Evolutionary conservation across 2,888 invertebrate genomes (phyloP).

Genomic region (Agrilus biguttatus): DNA sequence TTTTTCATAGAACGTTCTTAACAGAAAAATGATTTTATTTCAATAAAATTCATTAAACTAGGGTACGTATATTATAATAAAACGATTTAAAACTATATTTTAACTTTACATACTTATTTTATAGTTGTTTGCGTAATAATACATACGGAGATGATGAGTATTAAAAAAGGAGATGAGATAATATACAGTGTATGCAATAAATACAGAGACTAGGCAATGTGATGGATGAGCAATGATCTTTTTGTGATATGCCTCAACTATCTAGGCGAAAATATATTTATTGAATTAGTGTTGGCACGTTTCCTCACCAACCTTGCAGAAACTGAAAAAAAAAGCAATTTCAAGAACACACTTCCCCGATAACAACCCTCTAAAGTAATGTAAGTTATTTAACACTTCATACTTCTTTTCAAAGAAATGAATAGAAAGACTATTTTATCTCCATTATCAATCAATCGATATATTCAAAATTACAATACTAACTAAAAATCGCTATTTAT

Average conservation of each 20-base stretch:
- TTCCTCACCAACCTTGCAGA: constrained; percentile 57
- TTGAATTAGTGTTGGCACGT: constrained; percentile 55
- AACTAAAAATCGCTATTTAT: no score
- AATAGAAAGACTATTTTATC: neutral
- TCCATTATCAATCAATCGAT: no score
- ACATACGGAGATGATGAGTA: constrained; percentile 9
- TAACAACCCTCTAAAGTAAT: neutral
- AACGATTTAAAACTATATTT: no score
- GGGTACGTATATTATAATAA: no score
- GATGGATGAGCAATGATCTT: constrained; percentile 12
- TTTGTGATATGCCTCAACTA: constrained; percentile 28
- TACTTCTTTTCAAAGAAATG: neutral
- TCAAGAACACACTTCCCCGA: neutral
- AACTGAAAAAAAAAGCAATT: constrained; percentile 39
- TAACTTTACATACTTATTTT: no score
- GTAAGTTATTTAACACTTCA: no score
- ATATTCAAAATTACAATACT: no score
- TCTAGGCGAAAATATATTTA: constrained; percentile 64
- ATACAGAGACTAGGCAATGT: constrained; percentile 19
- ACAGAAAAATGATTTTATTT: no score
- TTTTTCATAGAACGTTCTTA: no score
- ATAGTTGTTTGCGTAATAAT: no score
- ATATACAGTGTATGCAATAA: constrained; percentile 13
- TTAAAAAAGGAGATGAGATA: constrained; percentile 7
- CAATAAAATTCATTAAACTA: no score